Conservation (phyloP, 2,113 vertebrate genomes). For the Petromus typicus region DNA sequence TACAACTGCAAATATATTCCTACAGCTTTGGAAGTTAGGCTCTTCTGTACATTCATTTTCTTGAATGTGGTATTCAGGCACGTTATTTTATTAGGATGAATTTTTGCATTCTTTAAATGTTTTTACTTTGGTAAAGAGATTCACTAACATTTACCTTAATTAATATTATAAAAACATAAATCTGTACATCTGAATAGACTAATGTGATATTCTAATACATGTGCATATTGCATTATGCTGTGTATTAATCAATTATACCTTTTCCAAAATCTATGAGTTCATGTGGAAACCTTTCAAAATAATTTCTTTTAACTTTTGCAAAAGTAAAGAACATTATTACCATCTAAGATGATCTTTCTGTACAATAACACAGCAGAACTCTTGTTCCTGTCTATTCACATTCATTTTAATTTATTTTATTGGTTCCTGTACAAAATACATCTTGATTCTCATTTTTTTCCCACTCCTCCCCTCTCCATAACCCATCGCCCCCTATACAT, state of each 20-base stretch:
- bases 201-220: neutral
- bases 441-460: too few relatives aligned
- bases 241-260: neutral
- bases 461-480: too few relatives aligned
- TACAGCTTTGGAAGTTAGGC: too few relatives aligned
- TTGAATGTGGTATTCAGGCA: neutral
- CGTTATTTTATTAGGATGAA: neutral
- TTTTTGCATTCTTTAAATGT: neutral
- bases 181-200: neutral
- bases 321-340: neutral
- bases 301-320: neutral
- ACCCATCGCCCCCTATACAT: too few relatives aligned
- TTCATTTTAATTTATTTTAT: too few relatives aligned
- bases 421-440: too few relatives aligned
- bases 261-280: neutral
- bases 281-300: neutral
- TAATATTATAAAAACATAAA: neutral
- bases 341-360: neutral
- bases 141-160: neutral
- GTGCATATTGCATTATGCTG: neutral
- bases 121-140: rapidly evolving
- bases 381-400: neutral
- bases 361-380: neutral
- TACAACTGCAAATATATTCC: neutral
- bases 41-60: neutral